Percentiles rank a stretch among this genome's conserved stretches.
Conservation (phyloP, 2,888 invertebrate genomes). For the Nomada hirtipes region DNA sequence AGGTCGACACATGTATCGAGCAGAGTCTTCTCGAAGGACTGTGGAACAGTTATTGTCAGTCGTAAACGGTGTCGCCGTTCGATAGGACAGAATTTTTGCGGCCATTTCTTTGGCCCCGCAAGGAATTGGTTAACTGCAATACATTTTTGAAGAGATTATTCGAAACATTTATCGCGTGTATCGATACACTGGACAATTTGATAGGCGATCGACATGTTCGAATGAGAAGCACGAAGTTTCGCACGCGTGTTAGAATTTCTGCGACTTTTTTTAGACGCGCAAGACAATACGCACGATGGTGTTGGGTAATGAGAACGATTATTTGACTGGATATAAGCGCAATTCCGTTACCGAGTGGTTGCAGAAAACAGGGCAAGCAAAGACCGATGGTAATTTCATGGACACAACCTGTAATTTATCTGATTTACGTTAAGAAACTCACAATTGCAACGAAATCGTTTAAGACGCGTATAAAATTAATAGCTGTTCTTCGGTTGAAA, state of each 20-base stretch:
- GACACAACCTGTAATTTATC: neutral
- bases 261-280: slow-evolving; percentile 37
- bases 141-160: neutral
- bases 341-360: slow-evolving; percentile 76
- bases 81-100: too few relatives aligned
- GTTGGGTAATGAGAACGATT: slow-evolving; percentile 72
- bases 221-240: neutral
- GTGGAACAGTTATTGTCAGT: too few relatives aligned
- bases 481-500: too few relatives aligned
- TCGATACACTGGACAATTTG: neutral
- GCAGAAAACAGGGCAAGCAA: slow-evolving; percentile 69
- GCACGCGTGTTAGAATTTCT: neutral
- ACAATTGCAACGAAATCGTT: neutral
- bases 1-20: too few relatives aligned
- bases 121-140: too few relatives aligned
- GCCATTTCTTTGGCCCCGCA: too few relatives aligned
- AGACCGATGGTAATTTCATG: slow-evolving; percentile 70
- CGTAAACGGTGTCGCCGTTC: too few relatives aligned
- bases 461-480: too few relatives aligned
- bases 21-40: too few relatives aligned
- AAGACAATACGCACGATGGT: slow-evolving; percentile 65
- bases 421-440: neutral
- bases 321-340: slow-evolving; percentile 63
- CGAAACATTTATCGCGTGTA: neutral
- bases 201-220: slow-evolving; percentile 49